Percentiles rank a stretch among this genome's conserved stretches.
phyloP scores from a whole-genome alignment of 2,113 vertebrate genomes.

The Vidua chalybeata region DNA sequence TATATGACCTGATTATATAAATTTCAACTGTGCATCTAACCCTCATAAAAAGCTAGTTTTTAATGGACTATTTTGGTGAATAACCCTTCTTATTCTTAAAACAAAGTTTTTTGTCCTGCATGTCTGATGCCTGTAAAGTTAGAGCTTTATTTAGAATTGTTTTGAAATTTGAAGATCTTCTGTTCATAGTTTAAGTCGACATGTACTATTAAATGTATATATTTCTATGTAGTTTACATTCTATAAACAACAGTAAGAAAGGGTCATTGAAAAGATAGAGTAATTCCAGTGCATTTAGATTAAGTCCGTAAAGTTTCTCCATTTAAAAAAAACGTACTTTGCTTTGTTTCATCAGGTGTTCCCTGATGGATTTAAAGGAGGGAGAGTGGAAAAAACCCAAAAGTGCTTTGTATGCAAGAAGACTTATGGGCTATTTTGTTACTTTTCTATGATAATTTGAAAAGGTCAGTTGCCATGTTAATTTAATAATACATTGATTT shows the following conservation, averaged over 20 bases:
- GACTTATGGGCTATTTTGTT: background rate
- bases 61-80: background rate
- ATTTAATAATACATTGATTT: background rate
- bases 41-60: background rate
- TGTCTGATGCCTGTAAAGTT: background rate
- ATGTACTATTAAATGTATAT: background rate
- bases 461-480: background rate
- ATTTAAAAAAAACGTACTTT: background rate
- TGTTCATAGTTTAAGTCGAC: background rate
- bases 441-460: background rate
- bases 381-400: accelerated
- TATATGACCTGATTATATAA: background rate
- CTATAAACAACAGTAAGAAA: background rate
- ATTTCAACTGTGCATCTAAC: background rate
- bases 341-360: background rate
- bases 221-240: background rate
- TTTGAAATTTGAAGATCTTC: background rate
- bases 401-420: background rate
- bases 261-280: background rate
- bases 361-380: background rate
- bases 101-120: background rate
- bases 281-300: background rate
- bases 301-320: background rate
- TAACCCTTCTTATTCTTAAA: background rate
- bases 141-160: background rate